Base-by-base conservation (phyloP, 23 tunicate species). In the Trididemnum clinides region DNA sequence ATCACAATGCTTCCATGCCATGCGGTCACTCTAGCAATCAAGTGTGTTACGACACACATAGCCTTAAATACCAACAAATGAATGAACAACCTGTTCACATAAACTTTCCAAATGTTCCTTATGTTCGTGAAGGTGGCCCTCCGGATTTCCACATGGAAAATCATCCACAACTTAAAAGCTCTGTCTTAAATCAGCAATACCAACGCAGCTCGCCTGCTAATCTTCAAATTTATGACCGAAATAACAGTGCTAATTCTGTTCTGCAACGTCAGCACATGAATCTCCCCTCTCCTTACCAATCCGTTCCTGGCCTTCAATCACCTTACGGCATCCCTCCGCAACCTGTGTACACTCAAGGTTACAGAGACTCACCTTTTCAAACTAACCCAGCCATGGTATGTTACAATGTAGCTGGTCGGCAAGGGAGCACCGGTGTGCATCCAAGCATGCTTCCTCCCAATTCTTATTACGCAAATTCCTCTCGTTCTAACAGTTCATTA, bases 251-350 rank as follows among this genome's bases (percentile, higher is more conserved):
- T 15, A 66, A 73, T 21, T 21, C 80, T 2, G 28, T 37, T 20
- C 12, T 73, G 3, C 80, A 73, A 15, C 80, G 57, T 2, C 80
- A 73, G 57, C 80, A 38, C 31, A 36, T 73, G 57, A 73, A 73
- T 29, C 27, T 28, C 28, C 12, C 26, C 3, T 6, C 80, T n/a
- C 57, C 80, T 19, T 73, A 73, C 25, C 57, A 28, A 2, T 33
- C 38, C n/a, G 75, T 69, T 27, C 75, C 34, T 3, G 75, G 38
- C 6, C 31, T 5, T 5, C 36, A 69, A 2, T 19, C 29, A 1
- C 4, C 80, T 73, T 73, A 73, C 28, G 12, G 15, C n/a, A 3
- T 37, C 37, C 75, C 75, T 3, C 12, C 75, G 6, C 54, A 39
- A 2, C 80, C 80, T 37, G 57, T 39, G 18, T 73, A 73, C 57